Evolutionary conservation across 2,797 vertebrate genomes (phyloP).

Genomic region (Myripristis murdjan): DNA sequence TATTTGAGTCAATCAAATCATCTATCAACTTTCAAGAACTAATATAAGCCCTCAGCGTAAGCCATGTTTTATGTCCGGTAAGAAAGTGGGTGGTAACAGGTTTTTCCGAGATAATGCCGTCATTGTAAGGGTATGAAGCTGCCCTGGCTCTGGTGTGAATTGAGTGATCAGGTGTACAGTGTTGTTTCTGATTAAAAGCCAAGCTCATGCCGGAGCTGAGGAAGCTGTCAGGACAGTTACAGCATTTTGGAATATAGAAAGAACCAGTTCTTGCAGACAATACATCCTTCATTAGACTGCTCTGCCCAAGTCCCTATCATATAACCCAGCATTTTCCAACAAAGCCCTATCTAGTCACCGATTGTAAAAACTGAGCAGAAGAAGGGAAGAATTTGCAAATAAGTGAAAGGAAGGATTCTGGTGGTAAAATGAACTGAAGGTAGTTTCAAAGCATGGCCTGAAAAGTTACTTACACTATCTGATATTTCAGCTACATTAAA

Average conservation of each 20-base stretch:
- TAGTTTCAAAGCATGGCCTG: neutral
- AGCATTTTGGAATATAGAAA: constrained; percentile 48
- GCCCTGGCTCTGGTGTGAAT: constrained; percentile 19
- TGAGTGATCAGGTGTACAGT: constrained; percentile 36
- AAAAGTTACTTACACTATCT: constrained; percentile 12
- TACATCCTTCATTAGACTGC: constrained; percentile 62
- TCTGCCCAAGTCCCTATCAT: constrained; percentile 69
- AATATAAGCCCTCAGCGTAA: neutral
- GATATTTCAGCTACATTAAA: constrained; percentile 14
- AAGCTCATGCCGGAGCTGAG: constrained; percentile 55
- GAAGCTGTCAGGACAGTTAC: constrained; percentile 52
- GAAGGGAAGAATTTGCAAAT: constrained; percentile 31
- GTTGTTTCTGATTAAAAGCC: constrained; percentile 72
- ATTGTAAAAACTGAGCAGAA: constrained; percentile 43
- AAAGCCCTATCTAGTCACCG: constrained; percentile 35
- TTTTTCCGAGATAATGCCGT: constrained; percentile 51
- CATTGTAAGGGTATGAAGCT: constrained; percentile 36
- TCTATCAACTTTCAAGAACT: neutral
- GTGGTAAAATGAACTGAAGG: constrained; percentile 32
- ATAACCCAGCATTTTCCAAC: constrained; percentile 74
- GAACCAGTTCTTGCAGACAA: constrained; percentile 51
- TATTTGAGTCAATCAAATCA: neutral
- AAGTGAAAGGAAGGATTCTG: neutral
- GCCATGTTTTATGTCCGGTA: neutral
- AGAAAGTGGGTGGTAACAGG: neutral